phyloP scores from a whole-genome alignment of 2,113 vertebrate genomes.

The Regulus satrapa region DNA sequence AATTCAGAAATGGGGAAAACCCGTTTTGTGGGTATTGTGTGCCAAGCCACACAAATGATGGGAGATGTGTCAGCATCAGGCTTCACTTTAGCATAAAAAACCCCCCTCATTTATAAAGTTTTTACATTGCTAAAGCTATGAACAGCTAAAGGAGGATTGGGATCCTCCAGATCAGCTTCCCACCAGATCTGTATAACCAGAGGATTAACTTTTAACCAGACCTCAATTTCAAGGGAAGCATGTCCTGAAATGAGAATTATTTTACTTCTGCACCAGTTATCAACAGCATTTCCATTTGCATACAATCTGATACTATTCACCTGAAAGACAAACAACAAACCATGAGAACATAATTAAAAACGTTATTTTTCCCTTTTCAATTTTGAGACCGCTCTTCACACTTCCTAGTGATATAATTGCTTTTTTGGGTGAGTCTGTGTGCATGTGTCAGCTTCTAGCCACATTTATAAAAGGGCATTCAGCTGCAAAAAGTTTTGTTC shows the following conservation, averaged over 20 bases:
- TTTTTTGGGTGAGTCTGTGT: background rate
- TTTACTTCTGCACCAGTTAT: background rate
- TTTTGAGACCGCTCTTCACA: background rate
- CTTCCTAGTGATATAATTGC: background rate
- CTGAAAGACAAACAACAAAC: background rate
- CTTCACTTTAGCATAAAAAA: background rate
- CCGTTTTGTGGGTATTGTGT: too few relatives aligned
- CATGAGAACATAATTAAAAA: background rate
- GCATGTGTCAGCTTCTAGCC: background rate
- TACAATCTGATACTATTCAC: too few relatives aligned
- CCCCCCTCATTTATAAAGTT: background rate
- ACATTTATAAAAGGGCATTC: background rate
- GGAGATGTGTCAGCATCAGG: background rate
- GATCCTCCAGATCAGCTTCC: background rate
- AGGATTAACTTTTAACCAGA: background rate
- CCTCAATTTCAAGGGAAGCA: background rate
- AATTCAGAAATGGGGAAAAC: background rate
- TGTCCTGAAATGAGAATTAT: background rate
- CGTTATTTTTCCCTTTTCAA: background rate
- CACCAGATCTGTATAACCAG: background rate
- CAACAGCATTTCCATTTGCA: background rate
- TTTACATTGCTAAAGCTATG: background rate
- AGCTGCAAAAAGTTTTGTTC: background rate
- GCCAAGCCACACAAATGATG: background rate
- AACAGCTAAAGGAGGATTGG: background rate